Conservation (phyloP, 92 coral and sea anemone genomes). For the Meandrina meandrites region DNA sequence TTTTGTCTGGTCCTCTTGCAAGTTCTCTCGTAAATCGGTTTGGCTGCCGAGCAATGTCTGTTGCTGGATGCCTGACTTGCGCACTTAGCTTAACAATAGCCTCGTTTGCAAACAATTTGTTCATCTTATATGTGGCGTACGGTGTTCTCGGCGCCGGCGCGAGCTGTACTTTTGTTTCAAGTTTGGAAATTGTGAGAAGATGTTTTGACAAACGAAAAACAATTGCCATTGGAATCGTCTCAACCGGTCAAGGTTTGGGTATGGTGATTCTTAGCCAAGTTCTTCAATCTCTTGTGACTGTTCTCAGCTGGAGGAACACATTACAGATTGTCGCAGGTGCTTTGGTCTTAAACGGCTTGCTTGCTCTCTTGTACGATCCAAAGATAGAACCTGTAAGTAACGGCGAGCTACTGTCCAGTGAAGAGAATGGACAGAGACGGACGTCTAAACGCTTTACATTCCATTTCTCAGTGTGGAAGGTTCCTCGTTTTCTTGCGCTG, state of each 20-base stretch:
- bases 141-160: slow-evolving; percentile 5
- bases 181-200: slow-evolving; percentile 1
- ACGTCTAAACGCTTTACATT: slow-evolving; percentile 17
- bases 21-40: slow-evolving; percentile 31
- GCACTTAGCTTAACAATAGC: slow-evolving; percentile 33
- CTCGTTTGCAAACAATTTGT: slow-evolving; percentile 33
- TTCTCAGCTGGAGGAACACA: slow-evolving; percentile 15
- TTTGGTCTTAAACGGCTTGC: background rate
- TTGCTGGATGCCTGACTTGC: slow-evolving; percentile 38
- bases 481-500: slow-evolving; percentile 29
- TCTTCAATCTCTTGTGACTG: slow-evolving; percentile 11
- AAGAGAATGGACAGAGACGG: background rate
- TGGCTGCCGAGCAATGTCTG: slow-evolving; percentile 33
- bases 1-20: slow-evolving; percentile 22
- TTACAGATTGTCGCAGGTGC: slow-evolving; percentile 1
- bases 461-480: slow-evolving; percentile 38
- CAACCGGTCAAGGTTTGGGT: slow-evolving; percentile 28
- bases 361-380: background rate
- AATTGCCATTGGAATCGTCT: slow-evolving; percentile 15
- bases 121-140: slow-evolving; percentile 15
- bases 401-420: background rate
- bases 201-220: slow-evolving; percentile 10
- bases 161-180: background rate
- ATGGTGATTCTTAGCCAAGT: slow-evolving; percentile 1
- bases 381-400: background rate